Base-by-base conservation (phyloP, 2,113 vertebrate species). In the Nettapus auritus region DNA sequence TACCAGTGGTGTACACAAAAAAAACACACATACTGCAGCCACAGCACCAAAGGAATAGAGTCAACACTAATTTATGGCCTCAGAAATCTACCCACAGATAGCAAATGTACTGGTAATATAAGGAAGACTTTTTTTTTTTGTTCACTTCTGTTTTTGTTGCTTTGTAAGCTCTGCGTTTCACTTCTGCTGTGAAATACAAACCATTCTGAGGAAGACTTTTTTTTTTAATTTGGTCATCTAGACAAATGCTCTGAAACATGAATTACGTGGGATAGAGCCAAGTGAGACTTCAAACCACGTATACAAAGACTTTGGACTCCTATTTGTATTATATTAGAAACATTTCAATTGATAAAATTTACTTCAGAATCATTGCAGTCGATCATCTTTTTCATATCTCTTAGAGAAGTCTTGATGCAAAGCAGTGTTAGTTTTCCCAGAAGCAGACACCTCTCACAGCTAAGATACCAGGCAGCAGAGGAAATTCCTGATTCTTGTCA, bases 401-500 rank as follows among this genome's bases (percentile, higher is more conserved):
- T 59, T 63, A 59, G 20, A 40, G 64, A 90, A 81, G 64, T 36
- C 64, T 38, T 60, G 38, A 38, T 60, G 42, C 83, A 93, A 92
- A 93, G 42, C 53, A 33, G 11, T 25, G 33, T 75, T 31, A 55
- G 38, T 36, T 19, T 60, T 86, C 79, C 68, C 1, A 0, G 53
- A 68, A 91, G 70, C 34, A 68, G 63, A 40, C 70, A 73, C 55
- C 46, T 88, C 50, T 79, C 77, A 56, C 2, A 84, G 69, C 80
- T 79, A 59, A 48, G 83, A 77, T 38, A 90, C 26, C 48, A 46
- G 82, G 53, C 62, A 94, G 69, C 77, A 82, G 48, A 76, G 57
- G 69, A 71, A 95, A 95, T 87, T 89, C 86, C 91, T 33, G 57
- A 94, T 76, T 90, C 88, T 86, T 82, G 57, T 76, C 91, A 92